These are phyloP conservation scores for Acropternis orthonyx DNA, from an alignment of 2,797 vertebrate genomes.

Conservation along the genomic window DNA sequence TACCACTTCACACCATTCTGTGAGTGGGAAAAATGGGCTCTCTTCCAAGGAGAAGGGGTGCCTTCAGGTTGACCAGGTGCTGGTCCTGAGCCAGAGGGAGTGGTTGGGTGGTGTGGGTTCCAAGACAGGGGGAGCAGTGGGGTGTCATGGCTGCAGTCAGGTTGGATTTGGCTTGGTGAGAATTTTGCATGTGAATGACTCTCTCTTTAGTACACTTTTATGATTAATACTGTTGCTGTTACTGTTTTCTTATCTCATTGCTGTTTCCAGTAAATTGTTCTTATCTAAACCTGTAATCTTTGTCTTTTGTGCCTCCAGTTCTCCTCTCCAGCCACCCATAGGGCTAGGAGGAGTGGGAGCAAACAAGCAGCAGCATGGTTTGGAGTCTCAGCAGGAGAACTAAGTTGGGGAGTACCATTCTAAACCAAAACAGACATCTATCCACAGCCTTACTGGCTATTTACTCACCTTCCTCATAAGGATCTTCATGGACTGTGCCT, in stretches of 20 bases:
- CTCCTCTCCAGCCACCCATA: not conserved
- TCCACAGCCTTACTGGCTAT: not conserved
- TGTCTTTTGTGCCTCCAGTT: not conserved
- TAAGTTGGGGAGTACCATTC: not conserved
- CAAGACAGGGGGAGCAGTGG: too few relatives aligned
- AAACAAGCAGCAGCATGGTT: not conserved
- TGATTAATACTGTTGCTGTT: not conserved
- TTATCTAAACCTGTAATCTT: too few relatives aligned
- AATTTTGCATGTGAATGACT: not conserved
- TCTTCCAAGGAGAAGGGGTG: not conserved
- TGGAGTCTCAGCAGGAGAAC: not conserved
- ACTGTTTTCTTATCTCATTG: not conserved
- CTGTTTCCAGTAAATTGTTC: not conserved
- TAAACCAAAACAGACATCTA: not conserved
- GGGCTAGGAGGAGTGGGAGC: not conserved
- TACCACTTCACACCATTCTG: too few relatives aligned
- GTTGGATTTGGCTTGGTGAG: not conserved
- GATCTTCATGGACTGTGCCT: not conserved
- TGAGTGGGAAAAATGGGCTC: not conserved
- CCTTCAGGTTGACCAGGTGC: not conserved
- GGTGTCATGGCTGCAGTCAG: not conserved
- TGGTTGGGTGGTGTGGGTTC: not conserved
- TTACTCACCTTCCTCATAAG: not conserved
- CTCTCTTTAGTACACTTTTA: not conserved
- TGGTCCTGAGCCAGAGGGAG: not conserved